Evolutionary conservation across 2,888 invertebrate species (phyloP), one percentile per base, ranked within the genome.

Genomic region (Agapostemon virescens): DNA sequence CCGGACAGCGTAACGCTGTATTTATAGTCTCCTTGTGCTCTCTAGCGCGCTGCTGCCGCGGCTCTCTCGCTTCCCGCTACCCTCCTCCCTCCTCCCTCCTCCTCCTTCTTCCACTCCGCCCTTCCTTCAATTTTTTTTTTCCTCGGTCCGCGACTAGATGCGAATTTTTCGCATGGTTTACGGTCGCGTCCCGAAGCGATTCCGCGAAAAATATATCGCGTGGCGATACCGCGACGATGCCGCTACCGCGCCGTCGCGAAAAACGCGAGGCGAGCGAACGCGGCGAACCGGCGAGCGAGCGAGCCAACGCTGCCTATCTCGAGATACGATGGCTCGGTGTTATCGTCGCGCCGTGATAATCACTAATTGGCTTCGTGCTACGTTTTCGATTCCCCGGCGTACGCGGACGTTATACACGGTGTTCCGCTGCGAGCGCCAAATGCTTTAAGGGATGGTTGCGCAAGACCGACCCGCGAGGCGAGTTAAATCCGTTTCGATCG

Each of bases 1-100:
- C 61, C 33, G 76, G 71, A 68, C 76, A 42, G 77, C 77, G 79
- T 82, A 77, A 74, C 76, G 85, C 74, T 84, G 69, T 86, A 86
- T 86, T 86, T 86, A 85, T 83, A 80, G 77, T 83, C 73, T 73
- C 70, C 74, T 69, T 49, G 45, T 49, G 38, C 58, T 77, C 82
- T 61, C 61, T 61, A 61, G 61, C 58, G 77, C 71, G 52, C 40
- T n/a, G 45, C 42, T 30, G 61, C 61, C 30, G 33, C 61, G 30
- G 61, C 33, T 42, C 17, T 55, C 49, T 17, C 30, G n/a, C 17
- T 42, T 58, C 58, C 42, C 49, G 30, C 55, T 17, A 42, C 20
- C 23, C 17, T 9, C 38, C 26, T 26, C 1, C 11, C 30, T 20
- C 30, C 26, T 30, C 52, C 20, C 42, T n/a, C 42, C 61, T 38